These are phyloP conservation scores for Thumatha senex DNA, from an alignment of 2,888 invertebrate species.

Conservation along the genomic window DNA sequence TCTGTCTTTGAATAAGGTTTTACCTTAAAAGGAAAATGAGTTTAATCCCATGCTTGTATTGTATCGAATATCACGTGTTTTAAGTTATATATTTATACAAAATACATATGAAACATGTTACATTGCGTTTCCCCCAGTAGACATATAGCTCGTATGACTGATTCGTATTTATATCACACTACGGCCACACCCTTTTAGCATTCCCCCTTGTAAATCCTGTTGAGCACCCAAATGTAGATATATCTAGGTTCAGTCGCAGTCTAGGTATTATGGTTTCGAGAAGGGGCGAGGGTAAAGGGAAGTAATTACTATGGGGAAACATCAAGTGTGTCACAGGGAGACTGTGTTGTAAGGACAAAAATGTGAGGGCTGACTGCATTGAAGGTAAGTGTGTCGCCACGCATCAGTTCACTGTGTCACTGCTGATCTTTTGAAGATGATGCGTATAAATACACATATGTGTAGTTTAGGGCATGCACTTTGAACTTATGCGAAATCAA, in stretches of 20 bases:
- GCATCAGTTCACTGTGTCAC: slow-evolving; percentile 82
- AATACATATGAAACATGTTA: slow-evolving; percentile 51
- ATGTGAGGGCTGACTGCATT: slow-evolving; percentile 70
- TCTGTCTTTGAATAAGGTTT: slow-evolving; percentile 28
- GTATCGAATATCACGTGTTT: slow-evolving; percentile 35
- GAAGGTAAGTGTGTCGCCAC: slow-evolving; percentile 77
- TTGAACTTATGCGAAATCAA: background rate
- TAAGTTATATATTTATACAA: slow-evolving; percentile 51
- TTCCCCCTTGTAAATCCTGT: slow-evolving; percentile 75
- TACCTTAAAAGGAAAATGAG: slow-evolving; percentile 31
- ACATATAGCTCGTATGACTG: slow-evolving; percentile 46
- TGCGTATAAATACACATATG: slow-evolving; percentile 34
- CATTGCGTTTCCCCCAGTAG: slow-evolving; percentile 42
- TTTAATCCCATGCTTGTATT: slow-evolving; percentile 28
- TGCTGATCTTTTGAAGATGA: slow-evolving; percentile 71
- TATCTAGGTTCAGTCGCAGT: slow-evolving; percentile 61
- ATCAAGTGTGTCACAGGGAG: slow-evolving; percentile 81
- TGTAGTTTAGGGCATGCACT: slow-evolving; percentile 33
- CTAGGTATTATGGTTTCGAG: slow-evolving; percentile 64
- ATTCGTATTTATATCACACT: slow-evolving; percentile 63
- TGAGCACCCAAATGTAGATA: slow-evolving; percentile 60
- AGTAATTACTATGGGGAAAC: slow-evolving; percentile 76
- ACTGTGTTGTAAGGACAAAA: slow-evolving; percentile 80
- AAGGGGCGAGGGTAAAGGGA: slow-evolving; percentile 59
- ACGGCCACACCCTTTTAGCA: slow-evolving; percentile 71